Conservation (phyloP, 2,888 invertebrate genomes). For the Ommatoiulus sabulosus region DNA sequence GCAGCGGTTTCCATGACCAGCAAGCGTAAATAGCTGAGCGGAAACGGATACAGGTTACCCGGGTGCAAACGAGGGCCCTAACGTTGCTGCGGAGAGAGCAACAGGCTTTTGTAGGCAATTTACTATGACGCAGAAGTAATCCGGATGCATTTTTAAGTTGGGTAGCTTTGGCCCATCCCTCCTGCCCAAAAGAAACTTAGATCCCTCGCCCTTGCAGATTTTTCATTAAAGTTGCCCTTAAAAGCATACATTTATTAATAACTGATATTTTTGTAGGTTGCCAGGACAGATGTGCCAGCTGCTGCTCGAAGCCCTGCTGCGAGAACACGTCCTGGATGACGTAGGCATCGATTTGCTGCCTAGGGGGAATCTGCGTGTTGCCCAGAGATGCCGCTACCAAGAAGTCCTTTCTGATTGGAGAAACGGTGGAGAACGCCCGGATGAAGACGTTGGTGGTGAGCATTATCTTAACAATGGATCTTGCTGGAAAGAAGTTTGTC, state of each 20-base stretch:
- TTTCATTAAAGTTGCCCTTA: not conserved
- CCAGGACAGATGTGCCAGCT: slow-evolving; percentile 61
- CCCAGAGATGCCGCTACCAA: not conserved
- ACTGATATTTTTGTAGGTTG: not conserved
- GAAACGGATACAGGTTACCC: not conserved
- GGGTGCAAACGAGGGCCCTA: not conserved
- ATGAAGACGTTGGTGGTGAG: not conserved
- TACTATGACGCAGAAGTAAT: too few relatives aligned
- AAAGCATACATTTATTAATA: not conserved
- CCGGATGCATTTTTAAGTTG: too few relatives aligned
- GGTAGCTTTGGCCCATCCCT: not conserved
- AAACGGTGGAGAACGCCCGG: not conserved
- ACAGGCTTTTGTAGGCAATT: too few relatives aligned
- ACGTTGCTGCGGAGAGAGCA: not conserved
- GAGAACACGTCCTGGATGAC: slow-evolving; percentile 58
- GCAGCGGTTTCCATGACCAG: not conserved
- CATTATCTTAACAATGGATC: too few relatives aligned
- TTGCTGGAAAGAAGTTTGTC: too few relatives aligned
- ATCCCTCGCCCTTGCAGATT: not conserved
- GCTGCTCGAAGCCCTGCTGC: slow-evolving; percentile 62
- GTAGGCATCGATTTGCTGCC: slow-evolving; percentile 1
- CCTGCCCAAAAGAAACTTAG: not conserved
- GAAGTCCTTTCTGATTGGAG: not conserved
- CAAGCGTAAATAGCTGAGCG: not conserved
- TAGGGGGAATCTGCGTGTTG: not conserved